These are phyloP conservation scores for Tragelaphus strepsiceros DNA, from an alignment of 2,113 vertebrate genomes.

Conservation along the genomic window DNA sequence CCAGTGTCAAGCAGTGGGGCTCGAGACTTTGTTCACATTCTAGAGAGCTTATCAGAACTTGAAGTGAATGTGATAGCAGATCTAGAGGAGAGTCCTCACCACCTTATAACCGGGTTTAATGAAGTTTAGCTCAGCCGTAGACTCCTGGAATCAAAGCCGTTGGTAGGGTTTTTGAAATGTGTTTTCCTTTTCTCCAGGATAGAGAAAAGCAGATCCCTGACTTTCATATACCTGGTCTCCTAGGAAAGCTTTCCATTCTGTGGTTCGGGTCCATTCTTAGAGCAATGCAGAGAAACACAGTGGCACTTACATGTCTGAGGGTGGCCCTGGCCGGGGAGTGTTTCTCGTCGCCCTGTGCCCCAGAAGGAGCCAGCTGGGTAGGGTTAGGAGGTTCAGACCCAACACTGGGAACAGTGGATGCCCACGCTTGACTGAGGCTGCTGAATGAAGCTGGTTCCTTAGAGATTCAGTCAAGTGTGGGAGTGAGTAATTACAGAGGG, in stretches of 20 bases:
- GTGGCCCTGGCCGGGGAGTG: neutral
- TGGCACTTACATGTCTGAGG: neutral
- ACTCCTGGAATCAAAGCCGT: slow-evolving; percentile 31
- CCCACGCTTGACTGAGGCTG: neutral
- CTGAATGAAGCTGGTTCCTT: neutral
- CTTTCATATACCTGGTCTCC: slow-evolving; percentile 29
- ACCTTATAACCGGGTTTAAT: neutral
- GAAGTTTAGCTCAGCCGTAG: slow-evolving; percentile 18
- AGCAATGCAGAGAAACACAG: neutral
- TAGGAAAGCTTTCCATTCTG: neutral
- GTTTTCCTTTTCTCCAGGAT: slow-evolving; percentile 44
- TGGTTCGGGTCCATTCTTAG: neutral
- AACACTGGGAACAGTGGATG: fast-evolving
- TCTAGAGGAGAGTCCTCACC: neutral
- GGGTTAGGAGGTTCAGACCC: neutral
- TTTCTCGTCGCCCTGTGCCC: neutral
- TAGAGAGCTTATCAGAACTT: slow-evolving; percentile 49
- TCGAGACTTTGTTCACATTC: slow-evolving; percentile 20
- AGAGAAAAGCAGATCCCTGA: slow-evolving; percentile 14
- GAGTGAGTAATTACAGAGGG: neutral
- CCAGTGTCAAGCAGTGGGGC: slow-evolving; percentile 26
- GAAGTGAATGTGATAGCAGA: slow-evolving; percentile 41
- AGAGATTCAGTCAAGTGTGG: neutral
- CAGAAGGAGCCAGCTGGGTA: neutral
- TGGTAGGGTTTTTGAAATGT: slow-evolving; percentile 45